A percentile compares a stretch with the other conserved stretches of the same genome.
Conservation (phyloP, 2,888 invertebrate species). For the Harpalus rufipes region DNA sequence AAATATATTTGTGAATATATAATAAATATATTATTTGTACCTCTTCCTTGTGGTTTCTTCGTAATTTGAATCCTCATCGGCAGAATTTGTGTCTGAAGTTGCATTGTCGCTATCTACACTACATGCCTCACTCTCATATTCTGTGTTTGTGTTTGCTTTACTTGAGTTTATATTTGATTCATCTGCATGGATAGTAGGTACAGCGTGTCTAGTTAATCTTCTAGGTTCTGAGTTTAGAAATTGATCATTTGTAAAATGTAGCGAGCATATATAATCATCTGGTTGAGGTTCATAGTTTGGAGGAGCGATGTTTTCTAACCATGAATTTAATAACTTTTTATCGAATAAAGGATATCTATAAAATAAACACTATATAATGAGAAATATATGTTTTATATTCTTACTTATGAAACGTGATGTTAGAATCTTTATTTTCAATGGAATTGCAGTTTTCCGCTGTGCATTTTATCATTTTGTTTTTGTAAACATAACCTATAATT, state of each 20-base stretch:
- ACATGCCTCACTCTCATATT: not conserved
- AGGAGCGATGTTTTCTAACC: conserved; percentile 28
- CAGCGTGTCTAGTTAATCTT: conserved; percentile 25
- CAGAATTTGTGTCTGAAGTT: not conserved
- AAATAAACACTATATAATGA: not conserved
- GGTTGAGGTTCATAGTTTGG: conserved; percentile 7
- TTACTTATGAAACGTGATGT: conserved; percentile 30
- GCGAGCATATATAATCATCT: conserved; percentile 19
- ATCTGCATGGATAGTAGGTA: conserved; percentile 14
- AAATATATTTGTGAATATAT: not conserved
- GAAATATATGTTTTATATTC: not conserved
- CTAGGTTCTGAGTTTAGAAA: conserved; percentile 14
- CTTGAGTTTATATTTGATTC: not conserved
- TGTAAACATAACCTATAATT: not conserved
- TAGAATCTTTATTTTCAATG: not conserved
- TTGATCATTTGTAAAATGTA: conserved; percentile 33
- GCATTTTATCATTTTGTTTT: conserved; percentile 12
- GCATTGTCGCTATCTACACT: not conserved
- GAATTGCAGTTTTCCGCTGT: conserved; percentile 14
- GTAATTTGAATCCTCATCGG: not conserved
- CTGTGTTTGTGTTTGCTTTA: not conserved
- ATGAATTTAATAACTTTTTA: not conserved
- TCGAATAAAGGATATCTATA: conserved; percentile 24
- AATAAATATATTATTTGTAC: not conserved
- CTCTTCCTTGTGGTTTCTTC: not conserved